Evolutionary conservation across 2,113 vertebrate species (phyloP).

Genomic region (Todiramphus saurophagus): DNA sequence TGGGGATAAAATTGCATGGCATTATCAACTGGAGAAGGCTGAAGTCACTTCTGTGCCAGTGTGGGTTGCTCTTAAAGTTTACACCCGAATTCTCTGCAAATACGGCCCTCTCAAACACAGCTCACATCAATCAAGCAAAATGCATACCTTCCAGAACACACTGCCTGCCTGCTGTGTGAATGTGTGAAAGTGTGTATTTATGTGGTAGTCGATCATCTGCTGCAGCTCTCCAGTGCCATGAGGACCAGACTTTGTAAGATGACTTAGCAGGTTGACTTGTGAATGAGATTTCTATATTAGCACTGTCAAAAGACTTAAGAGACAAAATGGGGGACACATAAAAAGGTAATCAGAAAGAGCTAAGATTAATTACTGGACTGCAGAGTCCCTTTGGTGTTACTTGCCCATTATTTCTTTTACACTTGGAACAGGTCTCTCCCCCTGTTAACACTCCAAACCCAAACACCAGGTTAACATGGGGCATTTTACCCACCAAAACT

Average conservation of each 20-base stretch:
- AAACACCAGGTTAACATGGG: background rate
- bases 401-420: background rate
- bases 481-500: background rate
- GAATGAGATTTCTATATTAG: background rate
- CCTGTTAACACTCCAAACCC: background rate
- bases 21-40: background rate
- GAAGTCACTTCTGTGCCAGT: background rate
- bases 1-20: background rate
- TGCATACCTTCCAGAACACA: background rate
- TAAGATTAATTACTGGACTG: background rate
- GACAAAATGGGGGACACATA: background rate
- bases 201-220: background rate
- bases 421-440: background rate
- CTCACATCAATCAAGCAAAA: background rate
- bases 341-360: background rate
- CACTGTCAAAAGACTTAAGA: background rate
- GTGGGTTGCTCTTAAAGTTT: background rate
- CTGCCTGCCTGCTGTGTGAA: background rate
- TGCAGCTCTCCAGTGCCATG: background rate
- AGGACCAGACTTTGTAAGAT: background rate
- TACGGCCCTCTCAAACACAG: background rate
- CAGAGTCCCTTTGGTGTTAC: background rate
- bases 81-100: background rate
- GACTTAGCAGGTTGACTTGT: background rate
- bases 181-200: background rate